phyloP scores from a whole-genome alignment of 2,797 vertebrate genomes.

The Antennarius maculatus region DNA sequence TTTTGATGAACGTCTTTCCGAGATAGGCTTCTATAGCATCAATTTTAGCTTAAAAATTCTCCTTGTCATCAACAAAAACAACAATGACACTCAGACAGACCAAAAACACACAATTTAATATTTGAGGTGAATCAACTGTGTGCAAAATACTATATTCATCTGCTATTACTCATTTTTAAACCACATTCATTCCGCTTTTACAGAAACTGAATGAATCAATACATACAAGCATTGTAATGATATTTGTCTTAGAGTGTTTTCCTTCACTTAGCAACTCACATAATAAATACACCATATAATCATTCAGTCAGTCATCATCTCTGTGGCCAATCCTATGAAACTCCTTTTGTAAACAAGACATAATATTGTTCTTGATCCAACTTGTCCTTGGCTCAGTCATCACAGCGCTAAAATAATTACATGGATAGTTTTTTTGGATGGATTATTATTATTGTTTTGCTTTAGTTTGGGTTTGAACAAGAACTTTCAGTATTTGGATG shows the following conservation, averaged over 20 bases:
- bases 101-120: conserved; percentile 6
- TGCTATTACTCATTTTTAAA: conserved; percentile 34
- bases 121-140: neutral
- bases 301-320: conserved; percentile 25
- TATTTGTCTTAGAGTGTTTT: conserved; percentile 11
- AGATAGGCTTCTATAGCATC: conserved; percentile 26
- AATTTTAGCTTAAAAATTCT: conserved; percentile 3
- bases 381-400: conserved; percentile 2
- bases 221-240: conserved; percentile 20
- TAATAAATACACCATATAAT: conserved; percentile 13
- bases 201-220: conserved; percentile 40
- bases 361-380: conserved; percentile 12
- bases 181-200: neutral
- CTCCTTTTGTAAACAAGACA: conserved; percentile 1
- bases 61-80: neutral
- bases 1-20: conserved; percentile 37
- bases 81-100: conserved; percentile 7
- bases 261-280: conserved; percentile 24
- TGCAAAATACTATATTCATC: conserved; percentile 19
- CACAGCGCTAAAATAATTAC: conserved; percentile 12
- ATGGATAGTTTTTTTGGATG: neutral
- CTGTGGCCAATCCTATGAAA: conserved; percentile 2
- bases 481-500: too few species aligned
- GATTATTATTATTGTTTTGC: too few species aligned
- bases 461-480: too few species aligned